phyloP scores from a whole-genome alignment of 1,140 invertebrate genomes.

The Drosophila subobscura region DNA sequence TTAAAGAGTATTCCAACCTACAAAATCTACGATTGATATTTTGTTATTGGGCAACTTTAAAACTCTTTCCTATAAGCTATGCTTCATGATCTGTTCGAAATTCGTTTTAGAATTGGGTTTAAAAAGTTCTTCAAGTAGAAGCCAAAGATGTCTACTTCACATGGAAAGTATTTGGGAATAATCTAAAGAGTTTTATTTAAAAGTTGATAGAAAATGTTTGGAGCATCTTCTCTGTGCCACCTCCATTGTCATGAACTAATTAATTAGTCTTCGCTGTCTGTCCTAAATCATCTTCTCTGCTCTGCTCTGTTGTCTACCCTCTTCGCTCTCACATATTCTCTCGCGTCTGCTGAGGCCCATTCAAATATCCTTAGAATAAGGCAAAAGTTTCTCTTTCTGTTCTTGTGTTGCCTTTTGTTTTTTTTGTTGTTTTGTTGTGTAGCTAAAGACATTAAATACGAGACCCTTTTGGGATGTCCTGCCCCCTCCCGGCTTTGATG shows the following conservation, averaged over 20 bases:
- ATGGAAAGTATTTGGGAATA: too few relatives aligned
- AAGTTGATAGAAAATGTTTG: too few relatives aligned
- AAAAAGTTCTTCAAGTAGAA: too few relatives aligned
- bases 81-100: too few relatives aligned
- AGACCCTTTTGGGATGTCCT: conserved; percentile 8
- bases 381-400: conserved; percentile 33
- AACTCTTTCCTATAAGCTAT: too few relatives aligned
- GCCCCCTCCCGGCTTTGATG: conserved; percentile 17
- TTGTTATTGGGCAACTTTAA: too few relatives aligned
- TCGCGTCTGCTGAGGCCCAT: background rate
- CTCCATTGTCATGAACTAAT: conserved; percentile 38
- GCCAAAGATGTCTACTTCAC: too few relatives aligned
- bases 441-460: conserved; percentile 62
- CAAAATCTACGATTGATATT: background rate
- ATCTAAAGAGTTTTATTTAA: too few relatives aligned
- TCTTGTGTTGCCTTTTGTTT: conserved; percentile 47
- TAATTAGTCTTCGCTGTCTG: conserved; percentile 36
- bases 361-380: conserved; percentile 14
- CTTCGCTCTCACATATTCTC: background rate
- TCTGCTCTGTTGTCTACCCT: too few relatives aligned
- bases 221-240: too few relatives aligned
- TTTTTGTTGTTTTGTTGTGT: background rate
- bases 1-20: too few relatives aligned
- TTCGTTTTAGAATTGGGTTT: too few relatives aligned
- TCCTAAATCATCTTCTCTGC: background rate